Evolutionary conservation across 53 echinoderm and acorn worm species (phyloP).

Genomic region (Mesocentrotus franciscanus): DNA sequence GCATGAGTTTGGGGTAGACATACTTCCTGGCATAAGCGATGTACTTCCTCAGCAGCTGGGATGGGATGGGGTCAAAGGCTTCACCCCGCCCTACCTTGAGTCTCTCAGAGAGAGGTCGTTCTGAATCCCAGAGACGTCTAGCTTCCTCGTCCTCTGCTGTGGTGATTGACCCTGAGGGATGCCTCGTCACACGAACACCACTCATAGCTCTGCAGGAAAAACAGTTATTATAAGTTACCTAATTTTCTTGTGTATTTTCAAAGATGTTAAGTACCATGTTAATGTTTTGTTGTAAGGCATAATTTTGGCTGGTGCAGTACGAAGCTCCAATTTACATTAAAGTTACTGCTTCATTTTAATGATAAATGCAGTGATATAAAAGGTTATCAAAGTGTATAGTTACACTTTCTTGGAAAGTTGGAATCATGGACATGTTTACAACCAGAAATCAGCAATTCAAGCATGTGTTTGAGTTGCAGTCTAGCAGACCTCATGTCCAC

Average conservation of each 20-base stretch:
- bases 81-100: conserved; percentile 87
- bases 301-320: too few species aligned
- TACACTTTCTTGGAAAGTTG: too few species aligned
- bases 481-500: too few species aligned
- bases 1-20: conserved; percentile 88
- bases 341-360: too few species aligned
- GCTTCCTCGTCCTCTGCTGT: conserved; percentile 75
- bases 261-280: too few species aligned
- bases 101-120: conserved; percentile 86
- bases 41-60: conserved; percentile 94
- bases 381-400: too few species aligned
- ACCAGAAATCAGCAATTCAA: too few species aligned
- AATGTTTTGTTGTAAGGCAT: background rate
- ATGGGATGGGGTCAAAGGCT: conserved; percentile 88
- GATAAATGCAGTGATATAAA: too few species aligned
- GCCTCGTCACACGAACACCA: conserved; percentile 56
- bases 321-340: too few species aligned
- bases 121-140: conserved; percentile 73
- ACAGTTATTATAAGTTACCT: background rate
- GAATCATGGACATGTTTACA: too few species aligned
- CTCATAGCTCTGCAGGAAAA: conserved; percentile 40
- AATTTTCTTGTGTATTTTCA: background rate
- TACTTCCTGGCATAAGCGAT: conserved; percentile 98
- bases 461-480: too few species aligned
- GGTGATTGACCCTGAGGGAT: conserved; percentile 27